These are phyloP conservation scores for Trichonephila clavata DNA, from an alignment of 1,140 invertebrate genomes.

Conservation along the genomic window DNA sequence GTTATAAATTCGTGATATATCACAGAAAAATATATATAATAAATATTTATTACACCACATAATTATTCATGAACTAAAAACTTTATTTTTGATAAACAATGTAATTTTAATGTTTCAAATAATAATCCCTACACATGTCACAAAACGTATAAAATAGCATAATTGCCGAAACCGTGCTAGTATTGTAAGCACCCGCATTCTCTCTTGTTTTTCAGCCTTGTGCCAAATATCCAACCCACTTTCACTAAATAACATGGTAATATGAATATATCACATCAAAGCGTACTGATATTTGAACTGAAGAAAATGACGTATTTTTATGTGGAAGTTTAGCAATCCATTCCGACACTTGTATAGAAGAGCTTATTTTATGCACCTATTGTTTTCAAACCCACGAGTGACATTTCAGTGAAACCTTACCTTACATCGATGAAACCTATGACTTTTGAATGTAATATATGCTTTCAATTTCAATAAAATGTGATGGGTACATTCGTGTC, in stretches of 20 bases:
- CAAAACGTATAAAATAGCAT: too few species aligned
- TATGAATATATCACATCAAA: neutral
- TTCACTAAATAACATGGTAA: neutral
- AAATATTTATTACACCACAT: too few species aligned
- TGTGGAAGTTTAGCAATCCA: neutral
- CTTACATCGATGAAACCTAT: neutral
- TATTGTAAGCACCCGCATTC: neutral
- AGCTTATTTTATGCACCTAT: neutral
- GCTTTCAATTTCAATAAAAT: neutral
- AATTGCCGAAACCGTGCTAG: too few species aligned
- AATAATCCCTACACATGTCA: too few species aligned
- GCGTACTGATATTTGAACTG: neutral
- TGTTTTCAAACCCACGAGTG: neutral
- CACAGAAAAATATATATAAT: too few species aligned
- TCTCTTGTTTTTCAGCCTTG: neutral
- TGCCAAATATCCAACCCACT: conserved; percentile 11
- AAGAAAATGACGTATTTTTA: neutral
- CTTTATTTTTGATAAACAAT: too few species aligned
- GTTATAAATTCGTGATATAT: too few species aligned
- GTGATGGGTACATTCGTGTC: neutral
- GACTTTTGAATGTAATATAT: neutral
- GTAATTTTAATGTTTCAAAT: too few species aligned
- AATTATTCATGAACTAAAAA: too few species aligned
- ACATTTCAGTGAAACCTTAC: neutral
- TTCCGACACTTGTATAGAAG: neutral